These are phyloP conservation scores for Synanthedon andrenaeformis DNA, from an alignment of 2,888 invertebrate species.

Conservation along the genomic window DNA sequence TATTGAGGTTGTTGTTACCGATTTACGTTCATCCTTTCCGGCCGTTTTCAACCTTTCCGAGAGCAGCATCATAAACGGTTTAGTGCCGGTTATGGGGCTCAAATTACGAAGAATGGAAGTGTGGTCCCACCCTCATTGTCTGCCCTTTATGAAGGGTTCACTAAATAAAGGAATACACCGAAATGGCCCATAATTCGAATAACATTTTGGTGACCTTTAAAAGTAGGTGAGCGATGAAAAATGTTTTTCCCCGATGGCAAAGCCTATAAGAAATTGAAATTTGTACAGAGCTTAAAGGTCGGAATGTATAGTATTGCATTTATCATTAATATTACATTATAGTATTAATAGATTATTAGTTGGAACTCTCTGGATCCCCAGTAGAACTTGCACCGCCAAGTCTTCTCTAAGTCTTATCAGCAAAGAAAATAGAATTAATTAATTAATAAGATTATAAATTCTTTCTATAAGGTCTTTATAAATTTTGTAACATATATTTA, in stretches of 20 bases:
- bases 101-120: conserved; percentile 59
- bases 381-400: too few species aligned
- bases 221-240: not conserved
- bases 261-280: too few species aligned
- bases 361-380: too few species aligned
- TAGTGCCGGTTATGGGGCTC: conserved; percentile 57
- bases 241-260: not conserved
- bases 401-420: too few species aligned
- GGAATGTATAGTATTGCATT: too few species aligned
- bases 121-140: conserved; percentile 51
- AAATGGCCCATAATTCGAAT: conserved; percentile 55
- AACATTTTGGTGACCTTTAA: conserved; percentile 59
- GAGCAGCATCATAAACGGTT: conserved; percentile 62
- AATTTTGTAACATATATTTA: too few species aligned
- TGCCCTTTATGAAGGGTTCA: conserved; percentile 56
- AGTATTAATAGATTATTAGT: too few species aligned
- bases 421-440: too few species aligned
- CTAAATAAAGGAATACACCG: conserved; percentile 52
- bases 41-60: conserved; percentile 56
- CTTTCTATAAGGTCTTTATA: too few species aligned
- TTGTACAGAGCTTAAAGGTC: too few species aligned
- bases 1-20: conserved; percentile 27
- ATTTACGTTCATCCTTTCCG: conserved; percentile 48
- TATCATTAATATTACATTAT: too few species aligned
- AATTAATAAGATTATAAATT: too few species aligned